These are phyloP conservation scores for Phallusia fumigata DNA, from an alignment of 23 tunicate genomes.

Conservation along the genomic window DNA sequence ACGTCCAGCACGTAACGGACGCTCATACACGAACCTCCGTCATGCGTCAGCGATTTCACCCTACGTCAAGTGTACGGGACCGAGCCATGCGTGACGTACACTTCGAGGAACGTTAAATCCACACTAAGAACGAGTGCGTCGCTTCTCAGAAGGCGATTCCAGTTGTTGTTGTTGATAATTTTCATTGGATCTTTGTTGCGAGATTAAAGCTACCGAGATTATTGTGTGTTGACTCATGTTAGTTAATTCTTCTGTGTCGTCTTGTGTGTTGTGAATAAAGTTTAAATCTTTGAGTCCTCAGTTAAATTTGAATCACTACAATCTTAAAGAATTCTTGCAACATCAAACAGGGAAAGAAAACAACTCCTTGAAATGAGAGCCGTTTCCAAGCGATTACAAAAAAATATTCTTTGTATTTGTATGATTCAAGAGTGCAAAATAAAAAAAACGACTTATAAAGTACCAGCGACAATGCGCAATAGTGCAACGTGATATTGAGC, in stretches of 20 bases:
- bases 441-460: not conserved
- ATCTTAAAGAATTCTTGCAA: no score
- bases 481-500: no score
- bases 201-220: slow-evolving; percentile 2
- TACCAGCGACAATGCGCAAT: no score
- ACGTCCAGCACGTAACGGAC: slow-evolving; percentile 56
- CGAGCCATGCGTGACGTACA: slow-evolving; percentile 72
- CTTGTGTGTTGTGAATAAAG: no score
- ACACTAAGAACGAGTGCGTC: not conserved
- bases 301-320: no score
- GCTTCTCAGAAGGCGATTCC: not conserved
- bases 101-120: slow-evolving; percentile 57
- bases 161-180: not conserved
- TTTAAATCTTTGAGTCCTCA: no score
- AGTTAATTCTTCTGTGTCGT: not conserved
- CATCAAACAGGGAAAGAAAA: no score
- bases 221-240: not conserved
- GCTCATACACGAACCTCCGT: slow-evolving; percentile 24
- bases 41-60: slow-evolving; percentile 66
- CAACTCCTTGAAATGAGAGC: no score
- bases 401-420: no score
- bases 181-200: not conserved
- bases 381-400: no score
- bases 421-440: not conserved
- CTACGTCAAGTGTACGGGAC: slow-evolving; percentile 68